Evolutionary conservation across 2,888 invertebrate species (phyloP).

Genomic region (Encarsia formosa): DNA sequence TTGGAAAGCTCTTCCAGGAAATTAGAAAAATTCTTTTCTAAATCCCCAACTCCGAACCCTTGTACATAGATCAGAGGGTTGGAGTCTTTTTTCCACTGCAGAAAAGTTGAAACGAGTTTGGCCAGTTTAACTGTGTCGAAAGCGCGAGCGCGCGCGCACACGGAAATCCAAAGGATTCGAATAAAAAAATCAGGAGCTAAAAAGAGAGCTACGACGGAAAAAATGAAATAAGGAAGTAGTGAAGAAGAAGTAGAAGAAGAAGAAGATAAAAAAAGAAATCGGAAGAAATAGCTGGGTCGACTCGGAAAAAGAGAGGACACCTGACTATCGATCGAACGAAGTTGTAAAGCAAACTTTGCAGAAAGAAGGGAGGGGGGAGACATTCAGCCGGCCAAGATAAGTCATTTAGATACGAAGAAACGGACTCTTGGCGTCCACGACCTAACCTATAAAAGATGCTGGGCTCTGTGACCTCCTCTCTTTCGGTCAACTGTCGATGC

Average conservation of each 20-base stretch:
- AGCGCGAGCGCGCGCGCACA: slow-evolving; percentile 1
- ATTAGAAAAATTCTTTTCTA: slow-evolving; percentile 27
- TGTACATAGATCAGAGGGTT: neutral
- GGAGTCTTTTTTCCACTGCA: slow-evolving; percentile 7
- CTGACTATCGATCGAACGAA: slow-evolving; percentile 8
- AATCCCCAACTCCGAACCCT: too few species aligned
- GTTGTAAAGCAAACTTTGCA: slow-evolving; percentile 6
- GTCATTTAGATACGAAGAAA: slow-evolving; percentile 42
- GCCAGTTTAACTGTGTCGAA: slow-evolving; percentile 19
- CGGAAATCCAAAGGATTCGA: slow-evolving; percentile 3
- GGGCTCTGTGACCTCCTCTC: neutral
- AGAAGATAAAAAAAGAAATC: neutral
- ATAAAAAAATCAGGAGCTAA: neutral
- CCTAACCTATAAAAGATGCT: slow-evolving; percentile 7
- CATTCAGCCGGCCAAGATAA: slow-evolving; percentile 34
- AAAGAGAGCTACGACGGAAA: slow-evolving; percentile 7
- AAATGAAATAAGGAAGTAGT: neutral
- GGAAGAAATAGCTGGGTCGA: neutral
- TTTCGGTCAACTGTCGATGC: neutral
- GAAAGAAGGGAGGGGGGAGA: neutral
- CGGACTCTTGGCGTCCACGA: neutral
- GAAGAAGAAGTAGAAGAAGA: neutral
- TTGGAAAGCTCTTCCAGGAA: slow-evolving; percentile 21
- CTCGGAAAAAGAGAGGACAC: neutral
- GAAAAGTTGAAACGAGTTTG: slow-evolving; percentile 28